Conservation (phyloP, 1,140 invertebrate genomes). For the Ephestia elutella region DNA sequence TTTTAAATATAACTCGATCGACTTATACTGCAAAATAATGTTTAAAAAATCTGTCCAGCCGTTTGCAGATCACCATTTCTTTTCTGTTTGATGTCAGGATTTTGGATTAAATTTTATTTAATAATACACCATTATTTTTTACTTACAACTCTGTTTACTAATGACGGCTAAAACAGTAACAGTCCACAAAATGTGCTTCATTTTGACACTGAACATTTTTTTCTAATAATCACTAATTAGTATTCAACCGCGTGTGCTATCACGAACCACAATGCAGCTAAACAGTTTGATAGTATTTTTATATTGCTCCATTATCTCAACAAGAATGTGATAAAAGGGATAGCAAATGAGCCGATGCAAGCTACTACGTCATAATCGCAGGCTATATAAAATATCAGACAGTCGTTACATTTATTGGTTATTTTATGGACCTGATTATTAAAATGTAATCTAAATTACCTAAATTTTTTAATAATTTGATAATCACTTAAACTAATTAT, state of each 20-base stretch:
- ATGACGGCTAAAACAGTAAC: not conserved
- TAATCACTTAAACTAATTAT: not conserved
- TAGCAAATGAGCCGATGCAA: not conserved
- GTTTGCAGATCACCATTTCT: too few relatives aligned
- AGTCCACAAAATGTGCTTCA: not conserved
- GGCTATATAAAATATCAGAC: not conserved
- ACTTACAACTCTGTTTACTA: not conserved
- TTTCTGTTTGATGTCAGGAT: too few relatives aligned
- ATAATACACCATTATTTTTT: not conserved
- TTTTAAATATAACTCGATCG: too few relatives aligned
- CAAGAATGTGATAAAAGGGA: constrained; percentile 13
- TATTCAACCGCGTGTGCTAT: not conserved
- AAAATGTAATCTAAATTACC: not conserved
- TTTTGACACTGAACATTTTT: constrained; percentile 16
- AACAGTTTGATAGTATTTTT: constrained; percentile 20
- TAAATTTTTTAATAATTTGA: not conserved
- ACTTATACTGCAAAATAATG: too few relatives aligned
- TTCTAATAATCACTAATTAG: not conserved
- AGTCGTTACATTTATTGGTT: not conserved
- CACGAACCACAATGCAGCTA: not conserved
- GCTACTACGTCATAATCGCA: not conserved
- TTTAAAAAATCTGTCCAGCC: too few relatives aligned
- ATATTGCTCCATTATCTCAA: constrained; percentile 16
- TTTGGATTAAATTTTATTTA: not conserved
- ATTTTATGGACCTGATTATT: not conserved